Evolutionary conservation across 2,113 vertebrate species (phyloP), one percentile per base, ranked within the genome.

Genomic region (Lepus americanus): DNA sequence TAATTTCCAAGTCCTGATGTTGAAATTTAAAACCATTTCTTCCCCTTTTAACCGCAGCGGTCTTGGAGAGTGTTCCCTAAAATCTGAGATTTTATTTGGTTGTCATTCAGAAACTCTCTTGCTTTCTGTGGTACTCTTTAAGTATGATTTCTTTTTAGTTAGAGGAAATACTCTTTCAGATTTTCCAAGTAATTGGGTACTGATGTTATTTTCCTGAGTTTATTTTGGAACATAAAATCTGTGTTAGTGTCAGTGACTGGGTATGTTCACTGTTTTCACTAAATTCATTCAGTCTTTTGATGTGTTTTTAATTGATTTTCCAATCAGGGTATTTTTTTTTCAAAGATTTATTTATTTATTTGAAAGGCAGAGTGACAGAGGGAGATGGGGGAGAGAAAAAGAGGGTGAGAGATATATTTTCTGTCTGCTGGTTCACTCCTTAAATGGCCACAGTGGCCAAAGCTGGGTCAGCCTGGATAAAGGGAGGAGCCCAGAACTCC

Each of bases 1-100:
- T 87, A 81, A 69, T 86, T 74, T 77, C 9, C 7, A 81, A 73
- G 12, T 77, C 7, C 6, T 87, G 31, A 19, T 87, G 20, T 94
- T 95, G 44, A 59, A 87, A 82, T 79, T 76, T 81, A 94, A 95
- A 78, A 6, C 13, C 17, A 33, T 90, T 94, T 93, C 16, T 73
- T 78, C 23, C 87, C 25, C 13, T 84, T 94, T n/a, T 92, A 74
- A 90, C 61, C 14, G 9, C n/a, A 33, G 6, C 92, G 25, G 9
- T 31, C 44, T 79, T 80, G 49, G 61, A 79, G 31, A 87, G 25
- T 61, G 29, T 84, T 82, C 29, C 12, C 49, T 59, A 31, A 87
- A 80, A 64, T 92, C 9, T 80, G 53, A 36, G 51, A 9, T 77
- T 86, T 94, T 95, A 61, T 77, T 53, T 94, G 33, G n/a, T 64